Base-by-base conservation (phyloP, 2,888 invertebrate genomes). In the Patella caerulea region DNA sequence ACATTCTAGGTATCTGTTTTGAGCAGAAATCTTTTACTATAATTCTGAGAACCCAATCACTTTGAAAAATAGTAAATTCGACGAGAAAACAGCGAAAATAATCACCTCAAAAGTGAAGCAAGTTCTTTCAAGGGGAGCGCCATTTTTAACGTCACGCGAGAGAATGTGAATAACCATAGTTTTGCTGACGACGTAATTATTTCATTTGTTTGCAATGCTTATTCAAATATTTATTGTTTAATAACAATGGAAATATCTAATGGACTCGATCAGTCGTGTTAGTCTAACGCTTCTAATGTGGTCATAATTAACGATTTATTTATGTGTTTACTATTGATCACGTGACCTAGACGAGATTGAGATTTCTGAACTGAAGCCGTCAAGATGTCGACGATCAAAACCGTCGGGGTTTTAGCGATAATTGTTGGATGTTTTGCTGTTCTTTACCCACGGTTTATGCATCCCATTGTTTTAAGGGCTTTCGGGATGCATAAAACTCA, bases 341-440 rank as follows among this genome's bases (percentile, higher is more conserved):
- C 65, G 65, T 65, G 65, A 65, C 65, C 14, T 5, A 2, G 3
- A 9, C 24, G 65, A 65, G 65, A 65, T 65, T 65, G 45, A 45
- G 45, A 45, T 45, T 45, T 9, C 45, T 45, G 45, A 45, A 9
- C 45, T 45, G 45, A 45, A 45, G 45, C 65, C 65, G 24, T 4
- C 65, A n/a, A 86, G 65, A 85, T 88, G 86, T 83, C 87, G 69
- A 86, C 85, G 12, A 78, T 88, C 17, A 87, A 90, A 82, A 84
- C 89, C 14, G 78, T 89, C 52, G 89, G 87, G 87, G 95, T 98
- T 89, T 93, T 98, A 91, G 96, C 96, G 88, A 95, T 97, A 87
- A 97, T 98, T 88, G 95, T 96, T 87, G 97, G 96, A 84, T 98
- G 98, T 93, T 97, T 98, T 92, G 97, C 97, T 81, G 94, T 98